Evolutionary conservation across 1,140 invertebrate species (phyloP), one percentile per base, ranked within the genome.

Genomic region (Cydia amplana): DNA sequence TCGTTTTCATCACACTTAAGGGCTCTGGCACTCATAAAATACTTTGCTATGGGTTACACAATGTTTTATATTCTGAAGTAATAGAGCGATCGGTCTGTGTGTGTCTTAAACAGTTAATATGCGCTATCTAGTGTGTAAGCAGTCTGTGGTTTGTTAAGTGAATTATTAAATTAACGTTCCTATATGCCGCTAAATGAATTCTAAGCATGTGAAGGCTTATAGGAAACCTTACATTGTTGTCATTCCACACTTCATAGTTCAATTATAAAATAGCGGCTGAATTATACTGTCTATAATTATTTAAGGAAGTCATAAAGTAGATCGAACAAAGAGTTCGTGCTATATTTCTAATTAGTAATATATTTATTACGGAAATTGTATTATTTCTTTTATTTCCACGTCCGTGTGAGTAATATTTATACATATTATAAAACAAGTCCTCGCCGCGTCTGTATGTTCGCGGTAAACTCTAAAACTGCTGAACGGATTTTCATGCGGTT

Each of bases 111-210:
- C 16, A 23, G 2, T 10, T 23, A 12, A 3, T 12, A 23, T 60
- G 20, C 55, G 9, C 20, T 12, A 12, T 60, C 55, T 60, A 60
- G 4, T 23, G 9, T 2, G 3, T 23, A 7, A 20, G 43, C 43
- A 49, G 9, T 60, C 20, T 23, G 55, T 10, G 16, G 64, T n/a
- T 32, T 32, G 23, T 18, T 36, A 70, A 16, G 65, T 36, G 65
- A 70, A 70, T 70, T 32, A 70, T 70, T 70, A 70, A 40, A 70
- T 70, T 36, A 70, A 40, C 32, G n/a, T 70, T 18, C 65, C 28
- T 70, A 20, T 36, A 18, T 10, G 65, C 5, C 28, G 65, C 32
- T 32, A 18, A 70, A 70, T 43, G 65, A 40, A 70, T 70, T 32
- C n/a, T n/a, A 36, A 70, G 18, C 65, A 70, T 36, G 28, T 16